These are phyloP conservation scores for Isaurus tuberculatus DNA, from an alignment of 92 coral and sea anemone genomes.

Conservation along the genomic window DNA sequence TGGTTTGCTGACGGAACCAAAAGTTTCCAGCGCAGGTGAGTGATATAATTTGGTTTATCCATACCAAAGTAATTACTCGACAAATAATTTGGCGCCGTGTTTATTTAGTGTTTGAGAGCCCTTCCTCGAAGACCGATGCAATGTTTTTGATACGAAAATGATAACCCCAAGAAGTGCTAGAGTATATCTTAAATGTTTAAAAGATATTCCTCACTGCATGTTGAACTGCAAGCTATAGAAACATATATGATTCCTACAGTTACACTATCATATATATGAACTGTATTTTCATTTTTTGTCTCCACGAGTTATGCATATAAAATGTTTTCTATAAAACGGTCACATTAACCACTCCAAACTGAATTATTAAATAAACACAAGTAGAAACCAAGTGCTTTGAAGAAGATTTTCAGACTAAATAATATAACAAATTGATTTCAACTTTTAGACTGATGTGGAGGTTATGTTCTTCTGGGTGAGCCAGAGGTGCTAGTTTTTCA, in stretches of 20 bases:
- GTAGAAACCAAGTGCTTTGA: background rate
- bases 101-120: background rate
- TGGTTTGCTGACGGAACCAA: slow-evolving; percentile 5
- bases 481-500: no score
- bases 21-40: slow-evolving; percentile 42
- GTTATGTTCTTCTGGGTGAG: background rate
- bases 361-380: background rate
- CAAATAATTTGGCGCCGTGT: background rate
- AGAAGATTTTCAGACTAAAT: background rate
- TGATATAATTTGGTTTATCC: background rate
- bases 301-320: background rate
- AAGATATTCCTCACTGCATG: background rate
- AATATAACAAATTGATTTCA: no score
- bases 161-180: background rate
- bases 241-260: background rate
- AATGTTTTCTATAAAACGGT: background rate
- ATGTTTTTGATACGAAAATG: background rate
- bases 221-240: background rate
- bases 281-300: background rate
- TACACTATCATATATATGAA: background rate
- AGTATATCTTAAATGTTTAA: background rate
- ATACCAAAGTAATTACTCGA: background rate
- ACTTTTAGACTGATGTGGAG: background rate
- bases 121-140: background rate
- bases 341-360: background rate